Evolutionary conservation across 2,888 invertebrate species (phyloP).

Genomic region (Pteria penguin): DNA sequence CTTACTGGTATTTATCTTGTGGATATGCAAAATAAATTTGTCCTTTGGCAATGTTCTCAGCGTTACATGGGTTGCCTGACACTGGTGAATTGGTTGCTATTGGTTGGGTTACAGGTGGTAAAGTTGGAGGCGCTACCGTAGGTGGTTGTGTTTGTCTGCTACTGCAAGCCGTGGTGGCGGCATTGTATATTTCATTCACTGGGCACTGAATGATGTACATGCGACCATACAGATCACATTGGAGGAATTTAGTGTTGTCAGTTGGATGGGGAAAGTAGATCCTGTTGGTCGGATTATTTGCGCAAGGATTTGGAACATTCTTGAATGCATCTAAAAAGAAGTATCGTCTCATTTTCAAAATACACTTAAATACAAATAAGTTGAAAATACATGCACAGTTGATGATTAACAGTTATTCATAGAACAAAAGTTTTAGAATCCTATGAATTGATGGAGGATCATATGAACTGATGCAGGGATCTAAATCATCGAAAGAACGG

Average conservation of each 20-base stretch:
- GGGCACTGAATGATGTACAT: conserved; percentile 67
- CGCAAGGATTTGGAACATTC: conserved; percentile 59
- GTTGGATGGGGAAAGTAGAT: conserved; percentile 60
- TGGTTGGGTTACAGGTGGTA: neutral
- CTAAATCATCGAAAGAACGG: too few relatives aligned
- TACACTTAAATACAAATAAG: too few relatives aligned
- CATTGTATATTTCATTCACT: conserved; percentile 49
- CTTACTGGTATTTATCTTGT: conserved; percentile 13
- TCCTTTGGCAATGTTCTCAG: conserved; percentile 3
- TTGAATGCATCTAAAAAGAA: conserved; percentile 23
- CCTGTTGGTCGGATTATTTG: conserved; percentile 50
- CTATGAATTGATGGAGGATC: too few relatives aligned
- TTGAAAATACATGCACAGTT: too few relatives aligned
- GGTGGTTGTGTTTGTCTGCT: neutral
- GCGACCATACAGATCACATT: conserved; percentile 58
- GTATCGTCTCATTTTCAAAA: too few relatives aligned
- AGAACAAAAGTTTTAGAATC: too few relatives aligned
- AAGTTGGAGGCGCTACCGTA: neutral
- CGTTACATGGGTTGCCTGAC: conserved; percentile 16
- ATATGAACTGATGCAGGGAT: too few relatives aligned
- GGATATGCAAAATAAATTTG: conserved; percentile 24
- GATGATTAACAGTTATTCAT: too few relatives aligned
- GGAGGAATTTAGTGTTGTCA: conserved; percentile 60
- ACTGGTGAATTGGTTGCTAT: neutral
- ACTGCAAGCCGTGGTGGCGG: conserved; percentile 52